Conservation (phyloP, 2,888 invertebrate genomes). For the Amaurobius ferox region DNA sequence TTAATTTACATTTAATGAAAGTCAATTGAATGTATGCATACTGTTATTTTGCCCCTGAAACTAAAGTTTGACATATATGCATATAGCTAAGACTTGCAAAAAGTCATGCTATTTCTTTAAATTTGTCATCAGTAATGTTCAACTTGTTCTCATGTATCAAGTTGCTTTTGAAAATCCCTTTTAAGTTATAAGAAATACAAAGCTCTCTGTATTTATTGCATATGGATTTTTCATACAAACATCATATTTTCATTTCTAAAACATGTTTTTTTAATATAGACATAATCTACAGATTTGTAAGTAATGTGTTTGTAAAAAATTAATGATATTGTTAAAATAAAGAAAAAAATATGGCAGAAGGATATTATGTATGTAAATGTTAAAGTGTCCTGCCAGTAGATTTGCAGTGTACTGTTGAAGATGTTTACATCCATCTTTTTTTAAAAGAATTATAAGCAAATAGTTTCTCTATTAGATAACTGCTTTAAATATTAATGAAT, state of each 20-base stretch:
- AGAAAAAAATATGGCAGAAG: not conserved
- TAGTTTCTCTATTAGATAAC: not conserved
- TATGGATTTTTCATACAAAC: not conserved
- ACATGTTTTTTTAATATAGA: not conserved
- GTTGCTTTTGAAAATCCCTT: not conserved
- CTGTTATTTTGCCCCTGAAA: no score
- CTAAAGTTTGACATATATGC: no score
- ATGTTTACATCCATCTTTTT: constrained; percentile 27
- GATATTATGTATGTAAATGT: not conserved
- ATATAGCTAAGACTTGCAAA: no score
- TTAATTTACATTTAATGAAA: no score
- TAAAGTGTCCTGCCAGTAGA: constrained; percentile 11
- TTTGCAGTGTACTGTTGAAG: constrained; percentile 27
- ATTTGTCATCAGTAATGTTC: not conserved
- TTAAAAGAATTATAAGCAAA: constrained; percentile 14
- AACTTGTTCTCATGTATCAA: not conserved
- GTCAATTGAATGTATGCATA: no score
- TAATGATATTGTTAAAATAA: not conserved
- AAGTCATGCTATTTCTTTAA: no score
- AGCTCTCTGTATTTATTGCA: not conserved
- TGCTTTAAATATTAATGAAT: not conserved
- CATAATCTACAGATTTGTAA: not conserved
- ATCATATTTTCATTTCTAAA: not conserved
- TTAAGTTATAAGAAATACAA: not conserved
- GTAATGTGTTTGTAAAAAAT: not conserved